Conservation (phyloP, 2,888 invertebrate genomes). For the Emesis furor region DNA sequence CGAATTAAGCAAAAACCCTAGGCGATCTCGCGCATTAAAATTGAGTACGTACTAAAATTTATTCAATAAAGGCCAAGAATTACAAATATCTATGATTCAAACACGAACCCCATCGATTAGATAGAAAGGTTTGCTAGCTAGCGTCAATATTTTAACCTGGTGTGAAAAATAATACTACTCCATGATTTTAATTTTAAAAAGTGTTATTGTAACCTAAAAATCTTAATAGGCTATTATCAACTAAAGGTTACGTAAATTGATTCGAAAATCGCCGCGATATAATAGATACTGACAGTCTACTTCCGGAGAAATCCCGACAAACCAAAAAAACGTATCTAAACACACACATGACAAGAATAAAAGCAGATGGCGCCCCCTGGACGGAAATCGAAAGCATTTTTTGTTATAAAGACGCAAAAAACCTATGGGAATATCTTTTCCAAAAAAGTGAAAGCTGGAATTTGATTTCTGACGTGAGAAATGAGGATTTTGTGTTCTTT, state of each 20-base stretch:
- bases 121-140: too few relatives aligned
- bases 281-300: slow-evolving; percentile 59
- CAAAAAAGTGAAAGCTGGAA: slow-evolving; percentile 83
- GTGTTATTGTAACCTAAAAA: not conserved
- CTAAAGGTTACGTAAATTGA: not conserved
- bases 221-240: not conserved
- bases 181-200: not conserved
- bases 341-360: slow-evolving; percentile 87
- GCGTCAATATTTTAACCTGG: too few relatives aligned
- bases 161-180: not conserved
- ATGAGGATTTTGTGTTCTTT: not conserved
- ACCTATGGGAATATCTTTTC: slow-evolving; percentile 82
- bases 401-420: slow-evolving; percentile 83
- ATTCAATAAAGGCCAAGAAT: too few relatives aligned
- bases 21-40: too few relatives aligned
- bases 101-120: too few relatives aligned
- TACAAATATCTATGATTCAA: too few relatives aligned
- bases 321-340: slow-evolving; percentile 85
- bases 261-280: slow-evolving; percentile 12
- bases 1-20: too few relatives aligned
- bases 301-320: slow-evolving; percentile 88
- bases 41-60: too few relatives aligned
- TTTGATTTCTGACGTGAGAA: slow-evolving; percentile 50
- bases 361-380: slow-evolving; percentile 89
- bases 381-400: slow-evolving; percentile 91